Percentiles rank a stretch among this genome's conserved stretches.
These are phyloP conservation scores for Drosophila ambigua DNA, from an alignment of 1,140 invertebrate genomes.

Conservation along the genomic window DNA sequence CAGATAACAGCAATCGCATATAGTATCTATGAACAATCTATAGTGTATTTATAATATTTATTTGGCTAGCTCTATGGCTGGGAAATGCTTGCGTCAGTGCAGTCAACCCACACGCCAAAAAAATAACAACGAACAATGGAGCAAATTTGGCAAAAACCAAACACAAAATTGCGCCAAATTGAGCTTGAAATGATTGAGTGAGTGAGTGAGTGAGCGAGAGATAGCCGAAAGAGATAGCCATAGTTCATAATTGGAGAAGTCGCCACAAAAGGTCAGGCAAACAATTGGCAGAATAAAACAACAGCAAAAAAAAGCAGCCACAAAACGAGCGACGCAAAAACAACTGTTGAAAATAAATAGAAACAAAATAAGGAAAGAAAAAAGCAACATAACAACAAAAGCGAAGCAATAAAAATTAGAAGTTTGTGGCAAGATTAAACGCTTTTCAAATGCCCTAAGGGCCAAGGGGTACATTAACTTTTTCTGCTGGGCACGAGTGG, in stretches of 20 bases:
- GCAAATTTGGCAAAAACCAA: slow-evolving; percentile 35
- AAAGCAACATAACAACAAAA: slow-evolving; percentile 51
- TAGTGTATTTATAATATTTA: slow-evolving; percentile 24
- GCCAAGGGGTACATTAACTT: slow-evolving; percentile 11
- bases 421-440: slow-evolving; percentile 74
- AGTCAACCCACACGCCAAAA: slow-evolving; percentile 54
- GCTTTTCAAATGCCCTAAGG: slow-evolving; percentile 46
- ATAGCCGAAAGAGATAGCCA: slow-evolving; percentile 16
- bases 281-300: slow-evolving; percentile 49
- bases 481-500: background rate
- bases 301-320: slow-evolving; percentile 12
- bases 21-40: background rate
- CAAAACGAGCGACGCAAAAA: slow-evolving; percentile 43
- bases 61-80: slow-evolving; percentile 46
- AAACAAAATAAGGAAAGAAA: slow-evolving; percentile 47
- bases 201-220: slow-evolving; percentile 26
- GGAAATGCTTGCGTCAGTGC: slow-evolving; percentile 63
- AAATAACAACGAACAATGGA: slow-evolving; percentile 49
- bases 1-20: slow-evolving; percentile 30
- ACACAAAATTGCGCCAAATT: slow-evolving; percentile 60
- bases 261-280: slow-evolving; percentile 69
- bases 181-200: slow-evolving; percentile 41
- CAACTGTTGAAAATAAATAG: slow-evolving; percentile 25
- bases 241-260: slow-evolving; percentile 75
- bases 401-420: slow-evolving; percentile 73